Evolutionary conservation across 2,113 vertebrate genomes (phyloP).

Genomic region (Epinephelus lanceolatus): DNA sequence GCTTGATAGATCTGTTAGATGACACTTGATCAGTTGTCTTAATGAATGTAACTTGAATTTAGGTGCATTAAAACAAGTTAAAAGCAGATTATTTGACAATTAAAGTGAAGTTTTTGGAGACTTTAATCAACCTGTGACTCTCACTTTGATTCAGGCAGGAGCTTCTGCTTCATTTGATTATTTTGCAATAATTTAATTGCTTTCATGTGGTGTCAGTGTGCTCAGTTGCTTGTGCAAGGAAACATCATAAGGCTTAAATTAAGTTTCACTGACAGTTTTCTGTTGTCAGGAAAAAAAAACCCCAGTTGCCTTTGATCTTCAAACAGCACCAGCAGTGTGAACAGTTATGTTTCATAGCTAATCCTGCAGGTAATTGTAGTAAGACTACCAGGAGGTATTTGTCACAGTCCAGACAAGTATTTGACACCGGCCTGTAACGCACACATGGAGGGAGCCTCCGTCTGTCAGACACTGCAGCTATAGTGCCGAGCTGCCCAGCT

Average conservation of each 20-base stretch:
- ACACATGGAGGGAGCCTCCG: constrained; percentile 61
- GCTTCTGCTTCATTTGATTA: constrained; percentile 24
- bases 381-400: constrained; percentile 79
- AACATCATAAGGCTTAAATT: not conserved
- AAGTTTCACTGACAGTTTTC: not conserved
- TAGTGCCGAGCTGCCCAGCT: constrained; percentile 56
- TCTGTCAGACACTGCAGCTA: constrained; percentile 77
- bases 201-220: constrained; percentile 18
- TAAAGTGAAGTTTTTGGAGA: constrained; percentile 4
- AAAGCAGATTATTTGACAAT: not conserved
- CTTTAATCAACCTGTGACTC: constrained; percentile 2
- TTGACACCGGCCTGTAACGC: constrained; percentile 82
- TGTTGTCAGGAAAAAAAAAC: constrained; percentile 18
- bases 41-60: not conserved
- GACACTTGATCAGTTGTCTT: constrained; percentile 10
- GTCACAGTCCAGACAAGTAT: constrained; percentile 83
- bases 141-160: constrained; percentile 21
- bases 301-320: constrained; percentile 57
- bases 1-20: not conserved
- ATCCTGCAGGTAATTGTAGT: constrained; percentile 68
- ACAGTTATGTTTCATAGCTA: constrained; percentile 66
- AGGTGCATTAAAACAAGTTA: not conserved
- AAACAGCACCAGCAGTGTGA: constrained; percentile 56
- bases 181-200: constrained; percentile 29
- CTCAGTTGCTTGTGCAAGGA: constrained; percentile 13